phyloP scores from a whole-genome alignment of 2,797 vertebrate genomes.

The Dendrocincla tyrannina region DNA sequence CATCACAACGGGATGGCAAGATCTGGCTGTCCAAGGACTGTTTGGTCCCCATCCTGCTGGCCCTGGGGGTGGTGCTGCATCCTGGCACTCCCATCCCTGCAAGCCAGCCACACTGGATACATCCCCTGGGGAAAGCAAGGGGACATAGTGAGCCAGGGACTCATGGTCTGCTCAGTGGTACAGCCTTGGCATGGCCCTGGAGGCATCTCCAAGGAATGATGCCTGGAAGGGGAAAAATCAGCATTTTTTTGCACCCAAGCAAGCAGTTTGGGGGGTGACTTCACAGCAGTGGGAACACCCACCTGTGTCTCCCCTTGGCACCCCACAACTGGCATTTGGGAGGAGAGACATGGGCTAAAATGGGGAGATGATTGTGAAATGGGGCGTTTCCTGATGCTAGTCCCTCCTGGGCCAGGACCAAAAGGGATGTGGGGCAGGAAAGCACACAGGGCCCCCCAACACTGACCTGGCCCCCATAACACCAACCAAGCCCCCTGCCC shows the following conservation, averaged over 20 bases:
- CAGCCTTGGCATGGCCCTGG: fast-evolving
- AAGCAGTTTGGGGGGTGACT: not conserved
- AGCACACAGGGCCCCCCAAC: not conserved
- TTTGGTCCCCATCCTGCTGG: not conserved
- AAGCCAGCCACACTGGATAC: fast-evolving
- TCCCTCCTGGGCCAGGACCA: not conserved
- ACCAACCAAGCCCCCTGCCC: fast-evolving
- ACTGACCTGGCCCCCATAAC: not conserved
- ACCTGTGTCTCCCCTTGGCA: not conserved
- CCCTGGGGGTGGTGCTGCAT: not conserved
- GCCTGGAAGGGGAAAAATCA: not conserved
- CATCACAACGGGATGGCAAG: fast-evolving
- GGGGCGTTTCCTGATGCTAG: not conserved
- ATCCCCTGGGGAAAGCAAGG: not conserved
- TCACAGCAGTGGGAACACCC: not conserved
- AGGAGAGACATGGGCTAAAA: not conserved
- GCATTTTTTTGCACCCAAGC: not conserved
- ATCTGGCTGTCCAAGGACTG: not conserved
- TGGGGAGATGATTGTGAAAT: not conserved
- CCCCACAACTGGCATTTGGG: not conserved
- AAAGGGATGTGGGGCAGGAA: not conserved
- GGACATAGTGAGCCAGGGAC: fast-evolving
- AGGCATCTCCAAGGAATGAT: fast-evolving
- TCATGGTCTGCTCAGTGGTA: not conserved
- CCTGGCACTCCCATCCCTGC: not conserved